Percentiles rank a stretch among this genome's conserved stretches.
These are phyloP conservation scores for Drosophila azteca DNA, from an alignment of 1,140 invertebrate genomes.

Conservation along the genomic window DNA sequence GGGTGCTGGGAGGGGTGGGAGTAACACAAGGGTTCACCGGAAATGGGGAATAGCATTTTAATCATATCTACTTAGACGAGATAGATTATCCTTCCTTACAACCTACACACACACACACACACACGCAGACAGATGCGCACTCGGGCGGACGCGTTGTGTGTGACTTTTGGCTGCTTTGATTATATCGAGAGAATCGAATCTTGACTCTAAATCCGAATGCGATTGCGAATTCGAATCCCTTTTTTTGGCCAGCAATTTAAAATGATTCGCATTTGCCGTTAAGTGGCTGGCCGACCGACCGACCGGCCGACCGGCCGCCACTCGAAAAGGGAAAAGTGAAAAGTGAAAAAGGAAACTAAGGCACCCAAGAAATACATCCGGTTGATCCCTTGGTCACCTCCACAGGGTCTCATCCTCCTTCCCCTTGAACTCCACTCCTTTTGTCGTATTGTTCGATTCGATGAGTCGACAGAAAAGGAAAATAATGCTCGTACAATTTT, in stretches of 20 bases:
- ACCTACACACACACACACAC: no score
- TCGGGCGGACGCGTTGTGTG: conserved; percentile 1
- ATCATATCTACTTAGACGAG: conserved; percentile 42
- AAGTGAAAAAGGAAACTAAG: conserved; percentile 35
- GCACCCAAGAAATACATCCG: conserved; percentile 25
- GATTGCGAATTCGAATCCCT: conserved; percentile 38
- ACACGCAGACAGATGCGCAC: no score
- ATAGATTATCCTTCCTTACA: conserved; percentile 44
- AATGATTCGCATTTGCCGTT: conserved; percentile 77
- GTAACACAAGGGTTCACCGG: background rate
- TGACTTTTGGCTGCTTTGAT: conserved; percentile 60
- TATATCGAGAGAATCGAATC: conserved; percentile 32
- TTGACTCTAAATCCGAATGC: conserved; percentile 19
- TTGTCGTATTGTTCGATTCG: conserved; percentile 12
- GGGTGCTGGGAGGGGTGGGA: no score
- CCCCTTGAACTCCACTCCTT: background rate
- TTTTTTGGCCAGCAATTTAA: conserved; percentile 62
- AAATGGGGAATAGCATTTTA: conserved; percentile 28
- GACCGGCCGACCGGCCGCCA: conserved; percentile 7
- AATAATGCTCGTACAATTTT: conserved; percentile 40
- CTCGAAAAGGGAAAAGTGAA: conserved; percentile 17
- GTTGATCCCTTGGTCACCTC: conserved; percentile 5
- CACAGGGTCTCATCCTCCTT: background rate
- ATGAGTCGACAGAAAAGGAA: conserved; percentile 49
- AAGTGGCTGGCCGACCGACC: conserved; percentile 36